Evolutionary conservation across 2,888 invertebrate species (phyloP).

Genomic region (Ochropacha duplaris): DNA sequence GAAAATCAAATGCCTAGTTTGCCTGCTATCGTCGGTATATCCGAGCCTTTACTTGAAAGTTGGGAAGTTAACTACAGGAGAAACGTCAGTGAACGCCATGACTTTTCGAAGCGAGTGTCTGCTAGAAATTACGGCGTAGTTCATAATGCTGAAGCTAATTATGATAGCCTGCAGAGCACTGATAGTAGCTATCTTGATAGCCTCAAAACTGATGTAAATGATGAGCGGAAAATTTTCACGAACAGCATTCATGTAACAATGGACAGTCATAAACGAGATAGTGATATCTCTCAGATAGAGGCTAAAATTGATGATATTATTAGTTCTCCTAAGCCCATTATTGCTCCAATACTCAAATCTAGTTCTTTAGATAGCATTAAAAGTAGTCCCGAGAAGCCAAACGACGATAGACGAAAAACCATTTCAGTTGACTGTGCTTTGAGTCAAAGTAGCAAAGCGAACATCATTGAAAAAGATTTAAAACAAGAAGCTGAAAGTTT

Average conservation of each 20-base stretch:
- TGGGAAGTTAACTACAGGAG: constrained; percentile 80
- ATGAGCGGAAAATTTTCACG: constrained; percentile 67
- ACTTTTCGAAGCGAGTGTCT: constrained; percentile 66
- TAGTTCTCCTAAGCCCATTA: constrained; percentile 78
- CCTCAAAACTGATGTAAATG: constrained; percentile 67
- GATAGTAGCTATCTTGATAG: constrained; percentile 78
- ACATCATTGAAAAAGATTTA: constrained; percentile 39
- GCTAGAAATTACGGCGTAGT: constrained; percentile 68
- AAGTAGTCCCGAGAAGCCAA: constrained; percentile 77
- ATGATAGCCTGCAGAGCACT: constrained; percentile 75
- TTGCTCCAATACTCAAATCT: constrained; percentile 76
- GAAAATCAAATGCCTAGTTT: constrained; percentile 79
- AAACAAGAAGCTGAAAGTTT: constrained; percentile 71
- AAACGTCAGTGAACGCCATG: constrained; percentile 69
- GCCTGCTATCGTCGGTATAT: constrained; percentile 78
- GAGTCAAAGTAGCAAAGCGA: constrained; percentile 42
- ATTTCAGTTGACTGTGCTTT: constrained; percentile 77
- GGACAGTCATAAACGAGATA: constrained; percentile 69
- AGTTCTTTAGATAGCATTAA: constrained; percentile 84
- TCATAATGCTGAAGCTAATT: constrained; percentile 63
- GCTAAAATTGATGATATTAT: constrained; percentile 82
- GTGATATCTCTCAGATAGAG: constrained; percentile 80
- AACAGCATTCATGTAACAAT: constrained; percentile 71
- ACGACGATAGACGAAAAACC: constrained; percentile 75
- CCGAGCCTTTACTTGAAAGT: constrained; percentile 76